Evolutionary conservation across 1,140 invertebrate species (phyloP).

Genomic region (Heliothis virescens): DNA sequence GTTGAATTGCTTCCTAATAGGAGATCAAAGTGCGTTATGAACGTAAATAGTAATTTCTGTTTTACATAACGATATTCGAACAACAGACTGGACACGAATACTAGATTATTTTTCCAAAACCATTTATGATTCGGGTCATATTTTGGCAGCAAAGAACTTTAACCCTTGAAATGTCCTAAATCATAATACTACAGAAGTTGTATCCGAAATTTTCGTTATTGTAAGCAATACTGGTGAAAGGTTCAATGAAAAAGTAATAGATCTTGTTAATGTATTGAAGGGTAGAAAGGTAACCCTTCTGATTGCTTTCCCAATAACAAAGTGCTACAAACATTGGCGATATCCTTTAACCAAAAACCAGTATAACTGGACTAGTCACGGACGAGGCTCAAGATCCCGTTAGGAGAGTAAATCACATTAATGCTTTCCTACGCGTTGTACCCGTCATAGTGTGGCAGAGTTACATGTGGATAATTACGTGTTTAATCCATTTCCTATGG

Average conservation of each 20-base stretch:
- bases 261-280: not conserved
- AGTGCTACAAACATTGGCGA: conserved; percentile 26
- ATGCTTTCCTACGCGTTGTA: conserved; percentile 47
- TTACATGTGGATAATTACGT: conserved; percentile 46
- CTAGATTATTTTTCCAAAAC: not conserved
- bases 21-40: not conserved
- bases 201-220: no score
- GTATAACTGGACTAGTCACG: conserved; percentile 42
- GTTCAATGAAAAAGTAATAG: not conserved
- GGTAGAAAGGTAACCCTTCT: no score
- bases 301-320: not conserved
- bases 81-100: no score
- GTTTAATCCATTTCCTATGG: conserved; percentile 42
- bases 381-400: conserved; percentile 40
- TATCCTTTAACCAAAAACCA: conserved; percentile 43
- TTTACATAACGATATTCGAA: conserved; percentile 2
- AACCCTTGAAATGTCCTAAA: no score
- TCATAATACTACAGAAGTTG: no score
- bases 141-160: no score
- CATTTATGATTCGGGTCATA: no score
- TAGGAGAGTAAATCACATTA: conserved; percentile 53
- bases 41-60: conserved; percentile 1
- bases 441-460: conserved; percentile 37
- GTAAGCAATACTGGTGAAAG: no score
- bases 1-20: conserved; percentile 18